A percentile compares a stretch with the other conserved stretches of the same genome.
phyloP scores from a whole-genome alignment of 2,113 vertebrate genomes.

The Ceyx margarethae region DNA sequence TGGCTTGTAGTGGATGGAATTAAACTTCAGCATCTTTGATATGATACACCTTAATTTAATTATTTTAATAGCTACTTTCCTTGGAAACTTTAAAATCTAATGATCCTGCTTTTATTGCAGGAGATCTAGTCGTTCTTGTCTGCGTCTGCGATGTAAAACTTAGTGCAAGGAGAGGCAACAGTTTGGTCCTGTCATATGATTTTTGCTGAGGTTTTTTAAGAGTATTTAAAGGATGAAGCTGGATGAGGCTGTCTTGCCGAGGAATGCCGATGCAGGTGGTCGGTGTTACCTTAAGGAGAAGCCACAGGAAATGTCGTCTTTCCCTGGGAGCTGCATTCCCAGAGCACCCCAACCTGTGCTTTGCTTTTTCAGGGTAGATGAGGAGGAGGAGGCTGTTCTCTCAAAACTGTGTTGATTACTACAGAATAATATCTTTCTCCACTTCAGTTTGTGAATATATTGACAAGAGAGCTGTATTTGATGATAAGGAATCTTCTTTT shows the following conservation, averaged over 20 bases:
- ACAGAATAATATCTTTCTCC: background rate
- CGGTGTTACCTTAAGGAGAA: slow-evolving; percentile 80
- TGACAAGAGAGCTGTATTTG: background rate
- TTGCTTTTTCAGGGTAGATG: background rate
- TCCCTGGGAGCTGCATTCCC: slow-evolving; percentile 52
- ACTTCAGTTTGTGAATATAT: background rate
- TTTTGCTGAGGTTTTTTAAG: slow-evolving; percentile 54
- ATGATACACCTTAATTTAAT: slow-evolving; percentile 55
- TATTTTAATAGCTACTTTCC: slow-evolving; percentile 72
- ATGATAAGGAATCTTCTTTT: background rate
- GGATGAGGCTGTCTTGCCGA: slow-evolving; percentile 78
- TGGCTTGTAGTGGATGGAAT: background rate
- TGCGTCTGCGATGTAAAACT: slow-evolving; percentile 45
- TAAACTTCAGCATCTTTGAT: slow-evolving; percentile 20
- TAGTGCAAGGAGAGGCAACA: slow-evolving; percentile 63
- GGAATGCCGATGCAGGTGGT: slow-evolving; percentile 80
- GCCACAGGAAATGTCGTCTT: slow-evolving; percentile 77
- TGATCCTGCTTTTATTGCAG: slow-evolving; percentile 58
- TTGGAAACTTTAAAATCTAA: slow-evolving; percentile 73
- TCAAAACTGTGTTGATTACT: background rate
- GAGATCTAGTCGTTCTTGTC: slow-evolving; percentile 68
- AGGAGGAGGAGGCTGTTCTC: background rate
- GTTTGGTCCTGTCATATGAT: slow-evolving; percentile 72
- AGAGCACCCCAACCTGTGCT: slow-evolving; percentile 44
- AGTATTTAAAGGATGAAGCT: slow-evolving; percentile 81